Evolutionary conservation across 2,888 invertebrate species (phyloP), one percentile per base, ranked within the genome.

Genomic region (Chrysolina haemoptera): DNA sequence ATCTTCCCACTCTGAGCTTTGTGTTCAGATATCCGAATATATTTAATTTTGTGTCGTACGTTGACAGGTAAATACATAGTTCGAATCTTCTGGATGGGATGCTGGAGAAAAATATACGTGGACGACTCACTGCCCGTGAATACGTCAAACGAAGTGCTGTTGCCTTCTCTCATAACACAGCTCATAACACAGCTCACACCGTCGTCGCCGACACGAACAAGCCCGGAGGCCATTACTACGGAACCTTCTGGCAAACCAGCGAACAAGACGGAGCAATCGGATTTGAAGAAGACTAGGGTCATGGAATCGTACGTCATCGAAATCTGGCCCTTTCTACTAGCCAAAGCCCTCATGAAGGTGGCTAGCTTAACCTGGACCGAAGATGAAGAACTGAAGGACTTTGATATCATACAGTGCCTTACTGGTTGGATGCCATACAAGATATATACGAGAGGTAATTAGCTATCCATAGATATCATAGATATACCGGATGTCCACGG

Each of bases 81-180:
- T 1, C 85, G 90, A 1, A 78, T 90, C 6, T 89, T 86, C 78
- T 89, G 88, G 85, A 77, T 90, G 86, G 90, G 90, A 10, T 80
- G 82, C 16, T 90, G 90, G 90, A 84, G 89, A 62, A 86, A 87
- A 73, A 82, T 90, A 9, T 80, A 85, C 11, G 86, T 90, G 1
- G 90, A 90, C 78, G 90, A 90, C 79, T 81, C 77, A 62, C 78
- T 90, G 14, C 90, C 90, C 1, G 72, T 90, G 1, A 87, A 89
- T 78, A 63, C 78, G 0, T 84, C 85, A 11, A 81, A 83, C 27
- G 79, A 70, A 62, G 11, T 55, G 18, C n/a, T 35, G 12, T 20
- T 63, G 8, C 70, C 72, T 27, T 27, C 59, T n/a, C 41, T 55
- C 5, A 40, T 43, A 27, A 50, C 16, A n/a, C n/a, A n/a, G n/a